phyloP scores from a whole-genome alignment of 23 tunicate species.

The Styela plicata region DNA sequence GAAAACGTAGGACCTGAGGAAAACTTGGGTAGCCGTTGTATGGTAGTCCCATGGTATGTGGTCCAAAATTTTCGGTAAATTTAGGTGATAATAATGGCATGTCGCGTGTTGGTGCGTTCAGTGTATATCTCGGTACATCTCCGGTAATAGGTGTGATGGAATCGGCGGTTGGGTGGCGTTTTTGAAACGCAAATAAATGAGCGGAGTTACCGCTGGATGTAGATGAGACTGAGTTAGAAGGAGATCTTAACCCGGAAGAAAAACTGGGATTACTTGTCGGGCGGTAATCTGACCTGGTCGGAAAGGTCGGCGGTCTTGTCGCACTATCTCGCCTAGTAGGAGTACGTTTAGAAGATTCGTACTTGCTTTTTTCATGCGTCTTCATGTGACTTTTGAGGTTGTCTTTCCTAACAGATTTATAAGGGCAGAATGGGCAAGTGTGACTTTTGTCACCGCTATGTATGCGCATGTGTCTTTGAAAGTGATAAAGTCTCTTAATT shows the following conservation, averaged over 20 bases:
- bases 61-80: neutral
- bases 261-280: neutral
- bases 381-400: slow-evolving; percentile 98
- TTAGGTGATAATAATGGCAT: neutral
- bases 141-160: slow-evolving; percentile 3
- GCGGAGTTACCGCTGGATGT: neutral
- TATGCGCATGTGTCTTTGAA: slow-evolving; percentile 98
- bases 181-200: neutral
- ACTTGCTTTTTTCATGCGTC: slow-evolving; percentile 90
- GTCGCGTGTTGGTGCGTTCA: neutral
- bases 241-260: neutral
- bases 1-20: neutral
- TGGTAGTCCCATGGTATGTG: neutral
- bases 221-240: neutral
- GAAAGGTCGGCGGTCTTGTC: neutral
- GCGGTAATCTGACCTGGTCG: slow-evolving; percentile 6
- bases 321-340: neutral
- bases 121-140: neutral
- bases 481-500: slow-evolving; percentile 97
- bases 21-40: neutral
- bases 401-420: slow-evolving; percentile 97
- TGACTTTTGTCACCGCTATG: slow-evolving; percentile 99
- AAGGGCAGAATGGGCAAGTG: slow-evolving; percentile 95
- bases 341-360: slow-evolving; percentile 49
- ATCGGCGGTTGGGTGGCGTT: neutral